phyloP scores from a whole-genome alignment of 2,888 invertebrate genomes.

The Steinernema hermaphroditum region DNA sequence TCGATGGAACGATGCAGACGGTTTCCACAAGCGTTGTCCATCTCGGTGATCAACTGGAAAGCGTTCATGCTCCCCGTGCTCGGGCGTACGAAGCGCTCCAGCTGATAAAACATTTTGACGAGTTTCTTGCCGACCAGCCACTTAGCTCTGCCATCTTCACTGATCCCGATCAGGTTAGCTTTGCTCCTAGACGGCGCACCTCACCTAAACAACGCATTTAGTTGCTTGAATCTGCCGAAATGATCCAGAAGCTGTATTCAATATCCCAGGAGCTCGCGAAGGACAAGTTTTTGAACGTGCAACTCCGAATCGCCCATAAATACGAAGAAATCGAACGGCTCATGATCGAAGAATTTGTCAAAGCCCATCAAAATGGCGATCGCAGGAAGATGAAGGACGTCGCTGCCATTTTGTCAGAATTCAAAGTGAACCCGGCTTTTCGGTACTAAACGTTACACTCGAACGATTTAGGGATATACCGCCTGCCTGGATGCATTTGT shows the following conservation, averaged over 20 bases:
- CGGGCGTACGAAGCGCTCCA: slow-evolving; percentile 92
- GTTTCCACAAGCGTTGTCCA: slow-evolving; percentile 96
- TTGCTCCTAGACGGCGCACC: too few species aligned
- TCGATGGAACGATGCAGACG: slow-evolving; percentile 92
- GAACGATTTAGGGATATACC: slow-evolving; percentile 81
- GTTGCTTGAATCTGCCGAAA: slow-evolving; percentile 92
- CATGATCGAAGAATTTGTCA: slow-evolving; percentile 90
- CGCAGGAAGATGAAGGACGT: slow-evolving; percentile 89
- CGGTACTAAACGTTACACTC: too few species aligned
- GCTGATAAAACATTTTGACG: slow-evolving; percentile 85
- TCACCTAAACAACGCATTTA: too few species aligned
- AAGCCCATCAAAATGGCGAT: slow-evolving; percentile 76
- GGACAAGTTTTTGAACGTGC: slow-evolving; percentile 62
- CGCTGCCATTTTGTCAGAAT: slow-evolving; percentile 86
- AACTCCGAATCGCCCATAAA: slow-evolving; percentile 62
- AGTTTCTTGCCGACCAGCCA: slow-evolving; percentile 83
- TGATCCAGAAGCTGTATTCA: slow-evolving; percentile 91
- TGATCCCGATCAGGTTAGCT: slow-evolving; percentile 80
- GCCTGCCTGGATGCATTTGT: slow-evolving; percentile 95
- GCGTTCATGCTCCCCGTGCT: slow-evolving; percentile 86
- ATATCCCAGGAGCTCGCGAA: slow-evolving; percentile 81
- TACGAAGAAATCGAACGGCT: slow-evolving; percentile 68
- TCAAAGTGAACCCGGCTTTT: too few species aligned
- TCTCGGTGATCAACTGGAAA: slow-evolving; percentile 93
- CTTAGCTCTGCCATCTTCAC: slow-evolving; percentile 83